These are phyloP conservation scores for Odontophorus gujanensis DNA, from an alignment of 2,113 vertebrate genomes.

Conservation along the genomic window DNA sequence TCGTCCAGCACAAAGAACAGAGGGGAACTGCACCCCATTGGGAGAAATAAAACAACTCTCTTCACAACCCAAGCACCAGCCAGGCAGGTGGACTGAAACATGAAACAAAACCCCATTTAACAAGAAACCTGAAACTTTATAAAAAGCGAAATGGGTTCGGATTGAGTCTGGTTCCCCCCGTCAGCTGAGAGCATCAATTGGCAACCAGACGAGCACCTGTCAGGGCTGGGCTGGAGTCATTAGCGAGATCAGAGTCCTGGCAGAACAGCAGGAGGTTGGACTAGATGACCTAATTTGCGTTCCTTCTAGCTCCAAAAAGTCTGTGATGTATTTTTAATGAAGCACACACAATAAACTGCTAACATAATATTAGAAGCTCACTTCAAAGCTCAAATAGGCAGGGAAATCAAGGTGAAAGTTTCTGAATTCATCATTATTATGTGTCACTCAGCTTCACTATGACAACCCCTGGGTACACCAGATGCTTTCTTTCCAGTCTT, in stretches of 20 bases:
- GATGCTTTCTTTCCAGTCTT: conserved; percentile 7
- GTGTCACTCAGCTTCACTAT: conserved; percentile 43
- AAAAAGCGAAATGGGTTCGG: background rate
- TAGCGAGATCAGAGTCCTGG: conserved; percentile 56
- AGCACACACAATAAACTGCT: conserved; percentile 66
- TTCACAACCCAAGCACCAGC: fast-evolving
- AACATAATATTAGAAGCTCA: conserved; percentile 54
- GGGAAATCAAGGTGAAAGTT: conserved; percentile 58
- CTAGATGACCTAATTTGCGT: conserved; percentile 64
- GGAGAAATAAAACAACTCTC: background rate
- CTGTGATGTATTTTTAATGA: conserved; percentile 74
- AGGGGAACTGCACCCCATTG: background rate
- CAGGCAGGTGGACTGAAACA: background rate
- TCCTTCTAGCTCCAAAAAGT: conserved; percentile 52
- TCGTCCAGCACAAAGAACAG: background rate
- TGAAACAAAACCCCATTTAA: conserved; percentile 12
- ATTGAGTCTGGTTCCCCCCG: background rate
- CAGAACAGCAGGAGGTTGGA: conserved; percentile 40
- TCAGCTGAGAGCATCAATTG: background rate
- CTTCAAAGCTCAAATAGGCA: conserved; percentile 53
- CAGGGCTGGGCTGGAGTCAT: conserved; percentile 57
- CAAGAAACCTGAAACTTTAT: background rate
- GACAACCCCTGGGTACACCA: conserved; percentile 21
- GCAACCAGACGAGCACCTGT: conserved; percentile 31
- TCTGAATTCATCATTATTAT: conserved; percentile 42